Percentiles rank a stretch among this genome's conserved stretches.
These are phyloP conservation scores for Eubucco bourcierii DNA, from an alignment of 2,113 vertebrate genomes.

Conservation along the genomic window DNA sequence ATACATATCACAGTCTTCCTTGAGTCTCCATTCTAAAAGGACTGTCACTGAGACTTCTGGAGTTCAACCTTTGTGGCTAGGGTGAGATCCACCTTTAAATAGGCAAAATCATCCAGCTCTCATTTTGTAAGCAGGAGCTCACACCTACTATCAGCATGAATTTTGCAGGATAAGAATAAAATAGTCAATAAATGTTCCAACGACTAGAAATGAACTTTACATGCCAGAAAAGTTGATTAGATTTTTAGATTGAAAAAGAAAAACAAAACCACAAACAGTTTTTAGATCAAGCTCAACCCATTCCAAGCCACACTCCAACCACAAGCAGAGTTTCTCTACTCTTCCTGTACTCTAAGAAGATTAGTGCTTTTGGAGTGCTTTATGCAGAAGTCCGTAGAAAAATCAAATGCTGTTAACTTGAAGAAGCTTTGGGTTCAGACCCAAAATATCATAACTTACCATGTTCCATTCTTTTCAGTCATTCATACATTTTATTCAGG, in stretches of 20 bases:
- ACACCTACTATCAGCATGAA: background rate
- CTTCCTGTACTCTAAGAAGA: background rate
- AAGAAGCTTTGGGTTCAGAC: background rate
- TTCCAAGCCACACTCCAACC: background rate
- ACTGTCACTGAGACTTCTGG: background rate
- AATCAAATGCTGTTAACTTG: background rate
- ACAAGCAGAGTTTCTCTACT: background rate
- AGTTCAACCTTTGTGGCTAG: background rate
- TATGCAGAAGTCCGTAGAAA: background rate
- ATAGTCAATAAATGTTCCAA: background rate
- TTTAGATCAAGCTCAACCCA: background rate
- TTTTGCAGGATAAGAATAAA: background rate
- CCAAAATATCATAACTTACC: background rate
- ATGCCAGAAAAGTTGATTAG: background rate
- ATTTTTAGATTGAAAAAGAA: background rate
- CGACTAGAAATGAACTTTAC: background rate
- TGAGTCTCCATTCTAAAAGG: background rate
- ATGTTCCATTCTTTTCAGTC: background rate
- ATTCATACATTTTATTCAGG: background rate
- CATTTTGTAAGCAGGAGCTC: background rate
- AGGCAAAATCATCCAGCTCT: background rate
- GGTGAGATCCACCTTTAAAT: background rate
- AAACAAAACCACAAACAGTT: accelerated
- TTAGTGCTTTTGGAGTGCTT: background rate
- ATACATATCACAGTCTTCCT: background rate